Percentiles rank a stretch among this genome's conserved stretches.
phyloP scores from a whole-genome alignment of 2,888 invertebrate species.

The Chrysolina americana region DNA sequence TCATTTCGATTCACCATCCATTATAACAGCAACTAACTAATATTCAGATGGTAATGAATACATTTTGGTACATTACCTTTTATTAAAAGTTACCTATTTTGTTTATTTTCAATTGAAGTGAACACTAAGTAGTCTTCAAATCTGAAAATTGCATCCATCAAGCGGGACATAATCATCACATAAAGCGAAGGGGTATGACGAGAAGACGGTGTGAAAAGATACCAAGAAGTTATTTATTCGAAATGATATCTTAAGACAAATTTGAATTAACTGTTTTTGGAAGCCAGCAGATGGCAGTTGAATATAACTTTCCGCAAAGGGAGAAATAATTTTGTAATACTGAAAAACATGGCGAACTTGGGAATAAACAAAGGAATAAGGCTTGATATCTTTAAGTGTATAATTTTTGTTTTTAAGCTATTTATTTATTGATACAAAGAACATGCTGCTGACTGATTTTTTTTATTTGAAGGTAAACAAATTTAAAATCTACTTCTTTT shows the following conservation, averaged over 20 bases:
- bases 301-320: conserved; percentile 1
- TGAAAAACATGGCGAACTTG: neutral
- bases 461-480: no score
- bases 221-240: conserved; percentile 37
- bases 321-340: conserved; percentile 3
- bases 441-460: no score
- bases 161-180: neutral
- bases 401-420: no score
- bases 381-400: no score
- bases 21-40: no score
- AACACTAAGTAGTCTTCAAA: neutral
- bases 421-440: no score
- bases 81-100: no score
- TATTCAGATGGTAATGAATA: no score
- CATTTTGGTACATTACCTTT: no score
- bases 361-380: no score
- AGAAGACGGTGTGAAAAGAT: neutral
- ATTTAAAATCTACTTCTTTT: no score
- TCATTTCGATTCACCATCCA: no score
- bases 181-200: neutral
- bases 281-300: conserved; percentile 15
- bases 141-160: neutral
- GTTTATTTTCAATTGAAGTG: neutral
- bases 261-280: conserved; percentile 36
- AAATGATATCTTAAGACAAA: conserved; percentile 38